Evolutionary conservation across 2,888 invertebrate genomes (phyloP).

Genomic region (Rhorus exstirpatorius): DNA sequence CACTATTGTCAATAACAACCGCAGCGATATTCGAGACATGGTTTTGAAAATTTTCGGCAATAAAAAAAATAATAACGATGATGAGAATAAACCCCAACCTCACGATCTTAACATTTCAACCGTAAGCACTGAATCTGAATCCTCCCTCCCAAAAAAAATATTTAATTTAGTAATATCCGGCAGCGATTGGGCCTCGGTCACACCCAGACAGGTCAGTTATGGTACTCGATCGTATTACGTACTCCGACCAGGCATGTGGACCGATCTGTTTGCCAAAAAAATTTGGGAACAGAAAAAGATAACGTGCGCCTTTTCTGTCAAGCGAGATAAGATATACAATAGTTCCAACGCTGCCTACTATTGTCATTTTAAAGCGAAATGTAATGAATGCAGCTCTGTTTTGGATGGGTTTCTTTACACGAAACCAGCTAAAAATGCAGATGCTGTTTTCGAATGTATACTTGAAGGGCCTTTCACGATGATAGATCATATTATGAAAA

Average conservation of each 20-base stretch:
- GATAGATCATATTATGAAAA: conserved; percentile 26
- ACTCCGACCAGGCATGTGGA: conserved; percentile 4
- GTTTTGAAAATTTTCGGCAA: neutral
- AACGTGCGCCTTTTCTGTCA: conserved; percentile 21
- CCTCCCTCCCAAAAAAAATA: neutral
- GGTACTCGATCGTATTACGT: conserved; percentile 10
- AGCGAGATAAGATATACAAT: conserved; percentile 13
- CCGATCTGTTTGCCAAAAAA: conserved; percentile 14
- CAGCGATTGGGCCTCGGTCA: neutral
- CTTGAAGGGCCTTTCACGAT: conserved; percentile 2
- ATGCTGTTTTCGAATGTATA: neutral
- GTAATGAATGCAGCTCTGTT: conserved; percentile 4
- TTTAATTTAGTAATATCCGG: conserved; percentile 8
- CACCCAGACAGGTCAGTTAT: neutral
- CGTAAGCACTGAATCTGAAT: neutral
- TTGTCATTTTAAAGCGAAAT: conserved; percentile 11
- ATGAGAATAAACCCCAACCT: neutral
- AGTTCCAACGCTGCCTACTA: conserved; percentile 17
- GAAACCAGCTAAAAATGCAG: conserved; percentile 22
- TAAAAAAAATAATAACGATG: neutral
- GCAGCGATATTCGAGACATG: neutral
- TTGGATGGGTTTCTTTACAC: conserved; percentile 4
- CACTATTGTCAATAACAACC: neutral
- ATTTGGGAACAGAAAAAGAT: conserved; percentile 17
- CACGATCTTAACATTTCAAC: neutral